These are phyloP conservation scores for Drosophila conformis DNA, from an alignment of 2,888 invertebrate species.

Conservation along the genomic window DNA sequence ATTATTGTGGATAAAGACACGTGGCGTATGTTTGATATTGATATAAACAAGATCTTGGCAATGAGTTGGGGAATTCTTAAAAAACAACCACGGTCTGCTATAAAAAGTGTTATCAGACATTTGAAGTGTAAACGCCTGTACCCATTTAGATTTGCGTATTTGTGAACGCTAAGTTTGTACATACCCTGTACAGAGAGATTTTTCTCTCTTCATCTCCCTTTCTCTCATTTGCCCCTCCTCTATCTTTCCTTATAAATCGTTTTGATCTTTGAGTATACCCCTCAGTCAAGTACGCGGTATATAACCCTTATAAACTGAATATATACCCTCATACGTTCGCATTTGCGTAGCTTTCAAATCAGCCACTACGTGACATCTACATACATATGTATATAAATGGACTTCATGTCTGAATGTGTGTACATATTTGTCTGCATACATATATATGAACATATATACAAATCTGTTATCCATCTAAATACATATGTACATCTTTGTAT, in stretches of 20 bases:
- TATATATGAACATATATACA: not conserved
- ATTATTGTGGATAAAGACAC: not conserved
- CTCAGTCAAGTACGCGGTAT: not conserved
- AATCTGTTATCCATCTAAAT: constrained; percentile 4
- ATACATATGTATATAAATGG: not conserved
- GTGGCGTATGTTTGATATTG: constrained; percentile 27
- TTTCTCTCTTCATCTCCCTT: not conserved
- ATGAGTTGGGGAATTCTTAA: not conserved
- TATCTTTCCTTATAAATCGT: not conserved
- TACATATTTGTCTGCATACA: not conserved
- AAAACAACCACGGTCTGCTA: not conserved
- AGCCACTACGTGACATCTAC: not conserved
- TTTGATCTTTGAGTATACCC: not conserved
- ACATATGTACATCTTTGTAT: not conserved
- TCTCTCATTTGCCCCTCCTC: not conserved
- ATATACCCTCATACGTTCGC: not conserved
- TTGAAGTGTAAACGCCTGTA: not conserved
- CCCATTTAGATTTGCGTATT: not conserved
- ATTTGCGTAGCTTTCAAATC: constrained; percentile 3
- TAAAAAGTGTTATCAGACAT: constrained; percentile 3
- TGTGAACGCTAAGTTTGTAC: not conserved
- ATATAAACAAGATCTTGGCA: constrained; percentile 3
- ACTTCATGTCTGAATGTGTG: not conserved
- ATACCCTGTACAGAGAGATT: constrained; percentile 5
- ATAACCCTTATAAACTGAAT: constrained; percentile 22